phyloP scores from a whole-genome alignment of 2,888 invertebrate genomes.

The Cephalotes varians region DNA sequence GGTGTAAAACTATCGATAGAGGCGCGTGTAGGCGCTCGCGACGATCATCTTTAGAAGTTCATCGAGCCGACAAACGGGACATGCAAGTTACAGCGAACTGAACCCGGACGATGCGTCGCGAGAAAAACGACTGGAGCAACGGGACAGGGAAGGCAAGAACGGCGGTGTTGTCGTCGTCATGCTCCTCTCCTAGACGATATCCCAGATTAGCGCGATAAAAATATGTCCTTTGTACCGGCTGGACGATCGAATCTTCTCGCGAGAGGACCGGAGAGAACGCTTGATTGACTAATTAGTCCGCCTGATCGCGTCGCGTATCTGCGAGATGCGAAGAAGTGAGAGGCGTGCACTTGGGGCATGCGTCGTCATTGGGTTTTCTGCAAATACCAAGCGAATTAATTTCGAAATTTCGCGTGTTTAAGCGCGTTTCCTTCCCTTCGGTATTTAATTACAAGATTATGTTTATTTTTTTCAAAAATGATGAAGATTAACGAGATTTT shows the following conservation, averaged over 20 bases:
- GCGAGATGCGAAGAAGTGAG: neutral
- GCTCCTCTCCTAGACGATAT: slow-evolving; percentile 69
- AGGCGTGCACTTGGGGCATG: neutral
- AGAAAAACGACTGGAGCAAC: slow-evolving; percentile 73
- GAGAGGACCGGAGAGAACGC: slow-evolving; percentile 37
- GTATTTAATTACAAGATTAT: neutral
- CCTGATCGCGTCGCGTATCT: slow-evolving; percentile 35
- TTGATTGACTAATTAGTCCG: slow-evolving; percentile 41
- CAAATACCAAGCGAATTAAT: slow-evolving; percentile 8
- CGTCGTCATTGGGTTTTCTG: slow-evolving; percentile 8
- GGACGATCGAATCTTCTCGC: slow-evolving; percentile 42
- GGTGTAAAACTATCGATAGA: slow-evolving; percentile 61
- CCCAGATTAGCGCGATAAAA: slow-evolving; percentile 58
- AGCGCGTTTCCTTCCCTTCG: neutral
- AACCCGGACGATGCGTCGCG: slow-evolving; percentile 53
- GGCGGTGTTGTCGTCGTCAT: slow-evolving; percentile 48
- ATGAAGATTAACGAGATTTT: neutral
- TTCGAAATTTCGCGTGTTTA: neutral
- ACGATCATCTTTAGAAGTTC: slow-evolving; percentile 69
- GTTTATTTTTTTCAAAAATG: neutral
- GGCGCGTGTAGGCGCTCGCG: slow-evolving; percentile 60
- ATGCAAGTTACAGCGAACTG: slow-evolving; percentile 46
- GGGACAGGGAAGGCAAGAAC: slow-evolving; percentile 35
- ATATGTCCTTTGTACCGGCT: slow-evolving; percentile 46
- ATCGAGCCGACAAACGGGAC: slow-evolving; percentile 53